A percentile compares a stretch with the other conserved stretches of the same genome.
These are phyloP conservation scores for Macrophya annulata DNA, from an alignment of 2,888 invertebrate species.

Conservation along the genomic window DNA sequence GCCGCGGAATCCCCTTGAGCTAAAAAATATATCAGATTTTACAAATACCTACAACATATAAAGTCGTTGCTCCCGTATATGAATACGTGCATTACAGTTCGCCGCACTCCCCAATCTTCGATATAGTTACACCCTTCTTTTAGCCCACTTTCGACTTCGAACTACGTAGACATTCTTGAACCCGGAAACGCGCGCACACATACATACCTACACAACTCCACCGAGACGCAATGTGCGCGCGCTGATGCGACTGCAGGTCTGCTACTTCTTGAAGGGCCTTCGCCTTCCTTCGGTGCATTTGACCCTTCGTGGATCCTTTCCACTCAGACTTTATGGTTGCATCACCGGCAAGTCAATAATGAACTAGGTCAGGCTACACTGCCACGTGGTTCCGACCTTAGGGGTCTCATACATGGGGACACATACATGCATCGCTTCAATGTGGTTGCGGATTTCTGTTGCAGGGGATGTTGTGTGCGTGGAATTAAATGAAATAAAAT, in stretches of 20 bases:
- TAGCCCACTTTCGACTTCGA: conserved; percentile 13
- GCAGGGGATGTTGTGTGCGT: not conserved
- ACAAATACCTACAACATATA: not conserved
- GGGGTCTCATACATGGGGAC: not conserved
- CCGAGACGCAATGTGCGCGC: conserved; percentile 1
- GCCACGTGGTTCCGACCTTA: not conserved
- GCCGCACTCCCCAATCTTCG: conserved; percentile 15
- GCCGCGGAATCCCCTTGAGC: conserved; percentile 28
- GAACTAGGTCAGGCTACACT: conserved; percentile 72
- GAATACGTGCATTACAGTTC: not conserved
- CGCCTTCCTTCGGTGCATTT: not conserved
- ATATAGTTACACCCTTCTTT: conserved; percentile 17
- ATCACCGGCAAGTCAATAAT: conserved; percentile 73
- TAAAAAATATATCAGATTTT: conserved; percentile 44
- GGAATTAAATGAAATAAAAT: not conserved
- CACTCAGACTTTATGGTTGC: conserved; percentile 46
- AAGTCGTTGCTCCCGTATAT: not conserved
- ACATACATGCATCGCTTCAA: too few species aligned
- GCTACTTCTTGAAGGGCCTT: not conserved
- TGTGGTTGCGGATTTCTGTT: not conserved
- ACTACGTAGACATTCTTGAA: not conserved
- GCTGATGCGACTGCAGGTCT: conserved; percentile 14
- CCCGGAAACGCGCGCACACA: not conserved
- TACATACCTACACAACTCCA: not conserved
- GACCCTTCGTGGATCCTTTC: not conserved